Conservation (phyloP, 2,888 invertebrate genomes). For the Callyntrura guangdongensis region DNA sequence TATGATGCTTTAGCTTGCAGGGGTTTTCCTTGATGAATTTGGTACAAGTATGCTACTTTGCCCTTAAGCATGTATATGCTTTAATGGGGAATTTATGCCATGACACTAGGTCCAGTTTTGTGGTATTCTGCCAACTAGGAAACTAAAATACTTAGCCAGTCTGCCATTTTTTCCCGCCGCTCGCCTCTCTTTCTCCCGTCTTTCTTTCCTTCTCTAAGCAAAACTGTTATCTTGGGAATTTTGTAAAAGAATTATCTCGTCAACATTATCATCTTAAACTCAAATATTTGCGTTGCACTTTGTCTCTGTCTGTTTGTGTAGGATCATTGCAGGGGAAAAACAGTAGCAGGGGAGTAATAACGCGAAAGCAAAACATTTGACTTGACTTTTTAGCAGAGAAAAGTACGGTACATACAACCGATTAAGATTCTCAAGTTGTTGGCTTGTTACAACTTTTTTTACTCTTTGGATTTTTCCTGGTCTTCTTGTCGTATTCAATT, state of each 20-base stretch:
- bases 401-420: background rate
- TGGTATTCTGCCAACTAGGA: conserved; percentile 68
- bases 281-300: background rate
- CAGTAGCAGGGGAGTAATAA: background rate
- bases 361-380: conserved; percentile 6
- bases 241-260: conserved; percentile 69
- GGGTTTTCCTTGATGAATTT: background rate
- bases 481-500: conserved; percentile 45
- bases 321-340: conserved; percentile 46
- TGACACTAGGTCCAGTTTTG: conserved; percentile 61
- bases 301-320: background rate
- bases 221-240: conserved; percentile 65
- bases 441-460: conserved; percentile 6
- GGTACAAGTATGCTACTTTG: background rate
- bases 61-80: background rate
- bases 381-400: conserved; percentile 5
- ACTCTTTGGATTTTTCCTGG: background rate
- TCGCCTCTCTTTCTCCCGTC: background rate
- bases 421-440: conserved; percentile 1
- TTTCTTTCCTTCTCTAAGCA: conserved; percentile 1
- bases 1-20: background rate
- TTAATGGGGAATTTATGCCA: conserved; percentile 24
- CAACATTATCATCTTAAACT: conserved; percentile 46
- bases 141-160: conserved; percentile 56
- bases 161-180: conserved; percentile 38